phyloP scores from a whole-genome alignment of 2,113 vertebrate genomes.

The Pelobates fuscus region DNA sequence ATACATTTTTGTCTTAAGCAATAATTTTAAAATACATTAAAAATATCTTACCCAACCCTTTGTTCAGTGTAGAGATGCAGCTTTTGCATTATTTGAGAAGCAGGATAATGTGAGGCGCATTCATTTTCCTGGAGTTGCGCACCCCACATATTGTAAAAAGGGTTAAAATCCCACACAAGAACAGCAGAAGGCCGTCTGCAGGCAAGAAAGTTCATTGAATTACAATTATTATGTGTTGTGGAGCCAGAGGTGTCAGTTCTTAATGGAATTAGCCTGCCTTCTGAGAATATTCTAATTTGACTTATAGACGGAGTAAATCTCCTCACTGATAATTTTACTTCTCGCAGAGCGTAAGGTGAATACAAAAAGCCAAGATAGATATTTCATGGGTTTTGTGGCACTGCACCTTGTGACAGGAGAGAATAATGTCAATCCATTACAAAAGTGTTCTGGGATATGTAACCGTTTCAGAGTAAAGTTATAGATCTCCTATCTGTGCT shows the following conservation, averaged over 20 bases:
- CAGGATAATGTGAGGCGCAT: too few species aligned
- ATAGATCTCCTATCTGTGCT: conserved; percentile 31
- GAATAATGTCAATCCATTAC: conserved; percentile 46
- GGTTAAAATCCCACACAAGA: too few species aligned
- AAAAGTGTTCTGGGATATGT: conserved; percentile 43
- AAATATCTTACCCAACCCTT: too few species aligned
- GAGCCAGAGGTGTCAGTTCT: background rate
- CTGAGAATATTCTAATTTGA: conserved; percentile 17
- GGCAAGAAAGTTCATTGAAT: too few species aligned
- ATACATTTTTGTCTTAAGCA: too few species aligned
- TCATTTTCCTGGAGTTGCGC: too few species aligned
- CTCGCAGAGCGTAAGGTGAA: conserved; percentile 9
- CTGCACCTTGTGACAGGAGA: conserved; percentile 17
- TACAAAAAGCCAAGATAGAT: conserved; percentile 23
- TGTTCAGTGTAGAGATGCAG: too few species aligned
- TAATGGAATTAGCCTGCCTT: conserved; percentile 32
- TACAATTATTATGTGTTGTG: conserved; percentile 2
- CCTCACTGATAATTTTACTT: conserved; percentile 14
- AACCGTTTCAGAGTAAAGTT: conserved; percentile 5
- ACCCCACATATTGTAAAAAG: too few species aligned
- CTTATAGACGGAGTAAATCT: conserved; percentile 30
- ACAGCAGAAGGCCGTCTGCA: too few species aligned
- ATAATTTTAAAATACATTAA: too few species aligned
- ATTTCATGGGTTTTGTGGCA: conserved; percentile 31
- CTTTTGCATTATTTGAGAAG: too few species aligned